phyloP scores from a whole-genome alignment of 2,113 vertebrate genomes.

The Strigops habroptila region DNA sequence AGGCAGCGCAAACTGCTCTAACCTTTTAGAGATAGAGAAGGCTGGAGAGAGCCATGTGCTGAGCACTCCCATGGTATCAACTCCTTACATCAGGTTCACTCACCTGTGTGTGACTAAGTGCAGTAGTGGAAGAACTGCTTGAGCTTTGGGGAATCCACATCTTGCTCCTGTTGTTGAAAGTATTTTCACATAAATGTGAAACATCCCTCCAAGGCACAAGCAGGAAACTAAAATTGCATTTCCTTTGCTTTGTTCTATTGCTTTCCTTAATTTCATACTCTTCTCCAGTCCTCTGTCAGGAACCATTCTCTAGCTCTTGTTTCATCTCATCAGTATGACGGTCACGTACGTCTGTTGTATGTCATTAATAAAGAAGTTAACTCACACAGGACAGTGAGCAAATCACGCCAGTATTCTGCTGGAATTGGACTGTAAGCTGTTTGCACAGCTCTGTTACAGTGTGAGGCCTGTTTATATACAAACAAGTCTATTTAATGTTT shows the following conservation, averaged over 20 bases:
- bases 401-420: not conserved
- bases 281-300: not conserved
- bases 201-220: not conserved
- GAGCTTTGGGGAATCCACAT: not conserved
- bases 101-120: not conserved
- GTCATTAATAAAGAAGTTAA: not conserved
- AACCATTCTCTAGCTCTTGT: not conserved
- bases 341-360: rapidly evolving
- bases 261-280: not conserved
- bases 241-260: not conserved
- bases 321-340: not conserved
- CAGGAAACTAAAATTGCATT: not conserved
- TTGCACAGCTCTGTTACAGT: not conserved
- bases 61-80: not conserved
- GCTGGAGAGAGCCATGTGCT: not conserved
- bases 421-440: not conserved
- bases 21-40: not conserved
- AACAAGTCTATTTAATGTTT: not conserved
- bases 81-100: not conserved
- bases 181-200: not conserved
- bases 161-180: not conserved
- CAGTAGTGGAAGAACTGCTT: not conserved
- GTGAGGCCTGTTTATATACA: not conserved
- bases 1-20: not conserved
- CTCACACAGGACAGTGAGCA: not conserved